Percentiles rank a stretch among this genome's conserved stretches.
Conservation (phyloP, 2,888 invertebrate genomes). For the Agelastica alni region DNA sequence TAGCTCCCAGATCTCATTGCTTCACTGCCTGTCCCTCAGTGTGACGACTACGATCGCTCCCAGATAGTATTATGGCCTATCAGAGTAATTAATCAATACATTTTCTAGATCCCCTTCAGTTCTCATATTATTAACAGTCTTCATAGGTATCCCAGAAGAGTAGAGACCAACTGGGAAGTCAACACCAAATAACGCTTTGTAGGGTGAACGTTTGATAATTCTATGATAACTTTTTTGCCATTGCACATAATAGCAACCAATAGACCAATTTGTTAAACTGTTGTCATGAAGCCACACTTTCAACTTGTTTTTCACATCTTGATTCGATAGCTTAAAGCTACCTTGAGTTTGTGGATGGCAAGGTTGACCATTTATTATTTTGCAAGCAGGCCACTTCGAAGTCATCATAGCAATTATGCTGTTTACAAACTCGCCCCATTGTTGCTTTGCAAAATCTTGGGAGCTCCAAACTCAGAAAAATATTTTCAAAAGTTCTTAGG, state of each 20-base stretch:
- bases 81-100: neutral
- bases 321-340: neutral
- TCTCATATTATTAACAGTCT: neutral
- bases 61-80: no score
- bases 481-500: constrained; percentile 25
- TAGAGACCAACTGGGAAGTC: neutral
- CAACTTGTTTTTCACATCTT: constrained; percentile 1
- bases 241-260: neutral
- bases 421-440: constrained; percentile 43
- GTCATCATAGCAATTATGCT: neutral
- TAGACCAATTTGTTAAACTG: neutral
- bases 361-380: neutral
- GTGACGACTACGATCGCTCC: no score
- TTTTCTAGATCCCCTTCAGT: no score
- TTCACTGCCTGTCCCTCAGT: no score
- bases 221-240: neutral
- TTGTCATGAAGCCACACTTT: neutral
- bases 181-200: neutral
- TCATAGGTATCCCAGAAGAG: neutral
- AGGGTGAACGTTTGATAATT: neutral
- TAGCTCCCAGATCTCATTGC: no score
- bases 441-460: constrained; percentile 30
- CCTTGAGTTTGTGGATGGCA: neutral
- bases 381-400: neutral
- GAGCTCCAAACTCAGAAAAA: constrained; percentile 33